phyloP scores from a whole-genome alignment of 2,888 invertebrate species.

The Stictocephala bisonia region DNA sequence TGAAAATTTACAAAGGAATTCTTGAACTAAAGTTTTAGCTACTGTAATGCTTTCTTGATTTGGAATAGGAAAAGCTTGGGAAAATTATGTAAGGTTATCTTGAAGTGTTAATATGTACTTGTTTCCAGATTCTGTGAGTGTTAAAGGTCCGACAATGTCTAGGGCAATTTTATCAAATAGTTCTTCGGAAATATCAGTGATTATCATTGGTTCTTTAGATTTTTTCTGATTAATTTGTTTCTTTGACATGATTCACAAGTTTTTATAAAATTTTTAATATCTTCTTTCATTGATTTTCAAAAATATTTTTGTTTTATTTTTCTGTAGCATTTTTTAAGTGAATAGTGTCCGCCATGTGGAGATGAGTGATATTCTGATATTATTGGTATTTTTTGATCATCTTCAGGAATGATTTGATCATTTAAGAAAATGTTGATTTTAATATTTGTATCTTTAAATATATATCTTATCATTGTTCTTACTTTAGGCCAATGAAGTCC shows the following conservation, averaged over 20 bases:
- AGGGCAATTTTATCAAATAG: neutral
- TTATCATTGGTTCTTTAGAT: neutral
- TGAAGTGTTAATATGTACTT: neutral
- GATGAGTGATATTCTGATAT: neutral
- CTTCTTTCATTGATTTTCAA: neutral
- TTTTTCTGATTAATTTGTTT: too few relatives aligned
- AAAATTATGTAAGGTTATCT: neutral
- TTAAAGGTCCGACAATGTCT: too few relatives aligned
- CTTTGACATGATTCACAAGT: neutral
- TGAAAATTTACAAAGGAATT: neutral
- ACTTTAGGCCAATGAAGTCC: neutral
- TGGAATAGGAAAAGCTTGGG: too few relatives aligned
- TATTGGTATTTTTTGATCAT: neutral
- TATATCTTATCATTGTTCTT: neutral
- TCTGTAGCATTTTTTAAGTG: neutral
- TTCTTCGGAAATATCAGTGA: neutral
- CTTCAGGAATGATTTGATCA: too few relatives aligned
- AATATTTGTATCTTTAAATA: neutral
- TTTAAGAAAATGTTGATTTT: too few relatives aligned
- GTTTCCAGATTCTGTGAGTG: neutral
- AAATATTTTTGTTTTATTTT: neutral
- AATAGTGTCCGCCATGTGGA: neutral
- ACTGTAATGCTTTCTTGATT: neutral
- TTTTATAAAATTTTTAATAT: neutral
- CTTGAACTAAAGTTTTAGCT: neutral